Evolutionary conservation across 2,888 invertebrate genomes (phyloP).

Genomic region (Hirtodrosophila confusa): DNA sequence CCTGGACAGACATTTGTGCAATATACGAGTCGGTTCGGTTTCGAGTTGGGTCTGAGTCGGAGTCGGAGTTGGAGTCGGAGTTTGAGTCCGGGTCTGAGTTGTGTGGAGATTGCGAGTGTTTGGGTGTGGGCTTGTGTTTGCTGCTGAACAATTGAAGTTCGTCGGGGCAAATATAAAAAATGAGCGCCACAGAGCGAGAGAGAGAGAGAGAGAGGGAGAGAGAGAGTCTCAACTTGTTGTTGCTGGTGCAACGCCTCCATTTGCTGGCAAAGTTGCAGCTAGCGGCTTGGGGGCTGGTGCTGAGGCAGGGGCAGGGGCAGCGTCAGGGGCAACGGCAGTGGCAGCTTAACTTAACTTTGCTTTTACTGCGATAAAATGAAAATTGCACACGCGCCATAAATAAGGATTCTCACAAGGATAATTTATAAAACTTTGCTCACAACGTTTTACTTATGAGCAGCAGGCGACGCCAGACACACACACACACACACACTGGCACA

Average conservation of each 20-base stretch:
- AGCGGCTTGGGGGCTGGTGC: background rate
- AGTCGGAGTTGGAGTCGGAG: constrained; percentile 20
- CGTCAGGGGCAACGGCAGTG: constrained; percentile 27
- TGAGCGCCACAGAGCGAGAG: constrained; percentile 36
- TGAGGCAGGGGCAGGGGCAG: constrained; percentile 3
- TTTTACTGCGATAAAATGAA: constrained; percentile 84
- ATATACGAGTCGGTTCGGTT: constrained; percentile 38
- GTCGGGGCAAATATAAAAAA: constrained; percentile 75
- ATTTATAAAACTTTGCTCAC: constrained; percentile 84
- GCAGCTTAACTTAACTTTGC: constrained; percentile 82
- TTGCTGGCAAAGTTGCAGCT: constrained; percentile 56
- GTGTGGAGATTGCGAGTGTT: too few relatives aligned
- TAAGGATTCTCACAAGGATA: constrained; percentile 85
- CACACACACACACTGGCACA: constrained; percentile 25
- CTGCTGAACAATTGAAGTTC: constrained; percentile 74
- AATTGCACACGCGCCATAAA: constrained; percentile 84
- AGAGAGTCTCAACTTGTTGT: constrained; percentile 24
- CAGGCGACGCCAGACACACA: constrained; percentile 68
- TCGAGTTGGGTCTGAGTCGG: constrained; percentile 38
- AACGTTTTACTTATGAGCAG: constrained; percentile 81
- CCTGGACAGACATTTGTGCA: constrained; percentile 57
- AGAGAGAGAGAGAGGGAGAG: constrained; percentile 13
- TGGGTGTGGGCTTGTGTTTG: constrained; percentile 48
- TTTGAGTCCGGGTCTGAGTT: constrained; percentile 21
- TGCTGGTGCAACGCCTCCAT: constrained; percentile 71